These are phyloP conservation scores for Rhorus exstirpatorius DNA, from an alignment of 2,888 invertebrate species.

Conservation along the genomic window DNA sequence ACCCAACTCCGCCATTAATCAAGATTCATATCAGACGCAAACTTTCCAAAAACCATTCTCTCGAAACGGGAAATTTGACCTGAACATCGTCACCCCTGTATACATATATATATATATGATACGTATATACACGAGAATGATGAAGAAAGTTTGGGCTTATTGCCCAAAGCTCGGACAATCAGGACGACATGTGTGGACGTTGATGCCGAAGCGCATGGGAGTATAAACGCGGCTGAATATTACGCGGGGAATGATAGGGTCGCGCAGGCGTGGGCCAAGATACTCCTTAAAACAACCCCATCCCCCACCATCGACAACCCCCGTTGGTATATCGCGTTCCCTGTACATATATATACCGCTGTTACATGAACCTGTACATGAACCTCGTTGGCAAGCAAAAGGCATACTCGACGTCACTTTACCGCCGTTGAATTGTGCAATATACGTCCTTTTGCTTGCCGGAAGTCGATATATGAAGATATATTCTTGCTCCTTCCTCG, in stretches of 20 bases:
- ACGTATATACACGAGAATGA: background rate
- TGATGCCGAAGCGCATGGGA: constrained; percentile 24
- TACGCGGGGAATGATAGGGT: constrained; percentile 31
- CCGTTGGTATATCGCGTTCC: constrained; percentile 2
- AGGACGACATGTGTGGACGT: constrained; percentile 39
- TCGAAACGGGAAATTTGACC: constrained; percentile 15
- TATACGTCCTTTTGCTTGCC: constrained; percentile 5
- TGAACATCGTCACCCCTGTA: too few relatives aligned
- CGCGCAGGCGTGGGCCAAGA: constrained; percentile 58
- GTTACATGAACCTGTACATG: too few relatives aligned
- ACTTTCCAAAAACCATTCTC: background rate
- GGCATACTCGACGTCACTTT: background rate
- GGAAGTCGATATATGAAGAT: background rate
- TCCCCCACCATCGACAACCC: constrained; percentile 55
- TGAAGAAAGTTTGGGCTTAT: constrained; percentile 35
- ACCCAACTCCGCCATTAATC: too few relatives aligned
- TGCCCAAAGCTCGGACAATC: constrained; percentile 23
- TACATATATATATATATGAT: too few relatives aligned
- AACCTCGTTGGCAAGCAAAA: background rate
- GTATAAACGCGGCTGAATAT: constrained; percentile 28
- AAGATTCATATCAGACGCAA: too few relatives aligned
- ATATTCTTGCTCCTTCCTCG: background rate
- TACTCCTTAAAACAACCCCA: constrained; percentile 50
- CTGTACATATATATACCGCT: constrained; percentile 12
- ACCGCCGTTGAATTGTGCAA: background rate